Evolutionary conservation across 2,113 vertebrate genomes (phyloP).

Genomic region (Panthera uncia): DNA sequence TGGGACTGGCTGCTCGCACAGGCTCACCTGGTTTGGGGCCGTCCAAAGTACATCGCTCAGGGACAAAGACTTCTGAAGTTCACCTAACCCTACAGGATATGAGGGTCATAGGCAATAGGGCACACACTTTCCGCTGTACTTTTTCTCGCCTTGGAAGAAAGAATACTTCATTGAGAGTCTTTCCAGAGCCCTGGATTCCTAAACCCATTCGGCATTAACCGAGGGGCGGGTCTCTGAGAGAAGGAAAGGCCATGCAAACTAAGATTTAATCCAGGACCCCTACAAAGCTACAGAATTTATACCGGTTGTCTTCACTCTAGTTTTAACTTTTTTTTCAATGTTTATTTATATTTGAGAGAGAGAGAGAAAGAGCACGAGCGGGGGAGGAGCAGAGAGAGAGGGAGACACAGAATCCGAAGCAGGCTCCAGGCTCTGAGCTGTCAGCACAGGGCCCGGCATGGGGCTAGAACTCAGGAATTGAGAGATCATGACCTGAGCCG

Average conservation of each 20-base stretch:
- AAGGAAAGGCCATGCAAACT: not conserved
- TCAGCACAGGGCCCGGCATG: not conserved
- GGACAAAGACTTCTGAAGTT: not conserved
- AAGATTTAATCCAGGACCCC: not conserved
- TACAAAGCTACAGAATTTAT: not conserved
- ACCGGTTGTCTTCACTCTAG: not conserved
- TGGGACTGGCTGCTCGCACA: not conserved
- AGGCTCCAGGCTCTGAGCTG: not conserved
- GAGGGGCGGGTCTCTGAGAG: not conserved
- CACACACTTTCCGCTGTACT: too few relatives aligned
- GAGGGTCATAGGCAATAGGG: not conserved
- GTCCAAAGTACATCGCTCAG: not conserved
- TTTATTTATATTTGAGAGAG: not conserved
- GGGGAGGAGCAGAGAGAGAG: not conserved
- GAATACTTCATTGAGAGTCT: not conserved
- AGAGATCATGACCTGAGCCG: not conserved
- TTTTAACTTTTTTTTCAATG: too few relatives aligned
- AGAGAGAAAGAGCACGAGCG: rapidly evolving
- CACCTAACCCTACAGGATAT: not conserved
- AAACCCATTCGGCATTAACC: not conserved
- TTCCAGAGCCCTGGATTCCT: not conserved
- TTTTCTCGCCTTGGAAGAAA: not conserved
- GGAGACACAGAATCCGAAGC: not conserved
- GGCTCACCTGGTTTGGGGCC: not conserved
- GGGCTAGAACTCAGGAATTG: not conserved